phyloP scores from a whole-genome alignment of 2,113 vertebrate genomes.

The Pungitius pungitius region DNA sequence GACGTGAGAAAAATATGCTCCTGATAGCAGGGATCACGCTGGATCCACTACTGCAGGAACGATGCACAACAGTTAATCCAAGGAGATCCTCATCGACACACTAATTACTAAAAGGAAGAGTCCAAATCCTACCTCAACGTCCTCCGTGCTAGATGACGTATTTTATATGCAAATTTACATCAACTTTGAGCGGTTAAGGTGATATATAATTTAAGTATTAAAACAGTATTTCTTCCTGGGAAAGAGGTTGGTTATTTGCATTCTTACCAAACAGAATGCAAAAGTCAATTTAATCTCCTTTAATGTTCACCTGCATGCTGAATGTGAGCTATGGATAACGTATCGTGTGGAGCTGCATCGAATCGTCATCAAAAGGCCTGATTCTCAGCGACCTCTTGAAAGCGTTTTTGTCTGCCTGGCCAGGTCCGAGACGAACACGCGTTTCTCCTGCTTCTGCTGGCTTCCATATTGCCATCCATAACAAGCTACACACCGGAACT shows the following conservation, averaged over 20 bases:
- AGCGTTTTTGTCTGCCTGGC: slow-evolving; percentile 30
- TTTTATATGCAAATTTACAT: not conserved
- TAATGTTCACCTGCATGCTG: slow-evolving; percentile 8
- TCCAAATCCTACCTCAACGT: not conserved
- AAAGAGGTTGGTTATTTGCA: slow-evolving; percentile 4
- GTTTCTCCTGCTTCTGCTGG: slow-evolving; percentile 18
- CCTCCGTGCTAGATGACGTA: not conserved
- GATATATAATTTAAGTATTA: no score
- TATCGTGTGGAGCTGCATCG: slow-evolving; percentile 2
- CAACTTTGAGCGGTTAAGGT: not conserved
- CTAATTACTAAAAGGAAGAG: not conserved
- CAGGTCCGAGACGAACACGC: slow-evolving; percentile 23
- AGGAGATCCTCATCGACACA: not conserved
- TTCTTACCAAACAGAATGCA: not conserved
- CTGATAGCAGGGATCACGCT: slow-evolving; percentile 4
- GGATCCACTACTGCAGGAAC: slow-evolving; percentile 9
- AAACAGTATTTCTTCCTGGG: not conserved
- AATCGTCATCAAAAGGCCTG: slow-evolving; percentile 41
- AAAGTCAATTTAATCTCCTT: not conserved
- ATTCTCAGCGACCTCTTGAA: slow-evolving; percentile 16
- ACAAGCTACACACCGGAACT: slow-evolving; percentile 66
- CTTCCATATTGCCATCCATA: slow-evolving; percentile 66
- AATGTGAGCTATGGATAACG: slow-evolving; percentile 6
- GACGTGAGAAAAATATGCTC: slow-evolving; percentile 13
- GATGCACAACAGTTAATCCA: not conserved